Evolutionary conservation across 2,797 vertebrate genomes (phyloP).

Genomic region (Alca torda): DNA sequence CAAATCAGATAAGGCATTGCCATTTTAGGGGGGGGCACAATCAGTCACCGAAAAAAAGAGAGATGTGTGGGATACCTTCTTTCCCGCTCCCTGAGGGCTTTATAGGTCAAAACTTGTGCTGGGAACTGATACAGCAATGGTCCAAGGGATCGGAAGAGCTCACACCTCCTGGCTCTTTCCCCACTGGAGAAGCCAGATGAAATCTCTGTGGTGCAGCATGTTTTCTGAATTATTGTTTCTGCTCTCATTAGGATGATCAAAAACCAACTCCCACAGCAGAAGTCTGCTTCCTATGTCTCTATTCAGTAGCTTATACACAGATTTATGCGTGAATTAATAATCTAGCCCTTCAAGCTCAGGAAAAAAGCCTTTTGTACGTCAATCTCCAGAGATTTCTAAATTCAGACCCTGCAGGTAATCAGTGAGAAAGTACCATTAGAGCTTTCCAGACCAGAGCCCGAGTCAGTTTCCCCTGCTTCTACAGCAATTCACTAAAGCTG

Average conservation of each 20-base stretch:
- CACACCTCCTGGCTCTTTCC: not conserved
- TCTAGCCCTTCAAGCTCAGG: not conserved
- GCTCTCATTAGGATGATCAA: not conserved
- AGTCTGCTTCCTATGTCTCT: not conserved
- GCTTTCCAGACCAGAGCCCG: not conserved
- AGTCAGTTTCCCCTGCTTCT: not conserved
- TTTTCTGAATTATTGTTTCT: not conserved
- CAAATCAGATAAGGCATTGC: not conserved
- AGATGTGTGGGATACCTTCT: not conserved
- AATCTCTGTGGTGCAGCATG: rapidly evolving
- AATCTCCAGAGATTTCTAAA: not conserved
- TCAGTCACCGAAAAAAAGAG: not conserved
- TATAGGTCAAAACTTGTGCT: not conserved
- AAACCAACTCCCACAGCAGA: not conserved
- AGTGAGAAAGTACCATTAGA: not conserved
- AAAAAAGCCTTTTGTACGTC: not conserved
- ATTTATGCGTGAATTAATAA: not conserved
- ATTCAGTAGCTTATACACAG: not conserved
- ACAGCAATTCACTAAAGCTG: not conserved
- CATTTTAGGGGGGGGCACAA: rapidly evolving
- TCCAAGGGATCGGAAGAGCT: not conserved
- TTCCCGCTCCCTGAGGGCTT: not conserved
- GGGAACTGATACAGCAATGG: not conserved
- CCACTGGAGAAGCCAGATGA: not conserved
- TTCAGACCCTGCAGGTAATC: not conserved